Conservation (phyloP, 2,113 vertebrate species). For the Athene cunicularia region DNA sequence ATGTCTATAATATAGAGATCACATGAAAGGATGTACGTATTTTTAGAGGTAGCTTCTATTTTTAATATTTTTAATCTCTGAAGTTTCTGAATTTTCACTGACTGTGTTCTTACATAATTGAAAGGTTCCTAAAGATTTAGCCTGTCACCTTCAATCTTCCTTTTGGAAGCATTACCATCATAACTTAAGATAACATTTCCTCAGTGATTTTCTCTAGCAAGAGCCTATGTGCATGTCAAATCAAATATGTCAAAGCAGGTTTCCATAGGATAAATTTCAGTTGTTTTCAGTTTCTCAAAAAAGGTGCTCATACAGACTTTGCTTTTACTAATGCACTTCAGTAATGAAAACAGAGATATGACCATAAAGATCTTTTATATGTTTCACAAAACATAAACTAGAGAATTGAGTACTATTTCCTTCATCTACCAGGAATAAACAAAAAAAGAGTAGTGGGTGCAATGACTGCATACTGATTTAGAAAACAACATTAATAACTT, state of each 20-base stretch:
- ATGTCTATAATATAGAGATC: background rate
- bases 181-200: slow-evolving; percentile 70
- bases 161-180: slow-evolving; percentile 32
- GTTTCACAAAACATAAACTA: slow-evolving; percentile 55
- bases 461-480: background rate
- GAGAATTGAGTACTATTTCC: slow-evolving; percentile 25
- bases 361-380: slow-evolving; percentile 59
- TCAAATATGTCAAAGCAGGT: slow-evolving; percentile 68
- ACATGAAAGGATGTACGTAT: background rate
- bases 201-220: slow-evolving; percentile 47
- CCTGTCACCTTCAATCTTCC: slow-evolving; percentile 47
- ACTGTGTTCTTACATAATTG: slow-evolving; percentile 47
- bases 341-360: slow-evolving; percentile 64
- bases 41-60: background rate
- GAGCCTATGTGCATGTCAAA: slow-evolving; percentile 61
- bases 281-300: slow-evolving; percentile 59
- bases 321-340: slow-evolving; percentile 65
- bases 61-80: background rate
- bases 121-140: slow-evolving; percentile 55
- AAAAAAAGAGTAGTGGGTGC: slow-evolving; percentile 23
- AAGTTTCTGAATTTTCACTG: slow-evolving; percentile 50
- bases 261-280: slow-evolving; percentile 72
- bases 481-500: slow-evolving; percentile 1
- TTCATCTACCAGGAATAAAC: background rate
- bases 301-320: slow-evolving; percentile 46